Percentiles rank a stretch among this genome's conserved stretches.
Evolutionary conservation across 2,113 vertebrate species (phyloP).

Genomic region (Leucosticte australis): DNA sequence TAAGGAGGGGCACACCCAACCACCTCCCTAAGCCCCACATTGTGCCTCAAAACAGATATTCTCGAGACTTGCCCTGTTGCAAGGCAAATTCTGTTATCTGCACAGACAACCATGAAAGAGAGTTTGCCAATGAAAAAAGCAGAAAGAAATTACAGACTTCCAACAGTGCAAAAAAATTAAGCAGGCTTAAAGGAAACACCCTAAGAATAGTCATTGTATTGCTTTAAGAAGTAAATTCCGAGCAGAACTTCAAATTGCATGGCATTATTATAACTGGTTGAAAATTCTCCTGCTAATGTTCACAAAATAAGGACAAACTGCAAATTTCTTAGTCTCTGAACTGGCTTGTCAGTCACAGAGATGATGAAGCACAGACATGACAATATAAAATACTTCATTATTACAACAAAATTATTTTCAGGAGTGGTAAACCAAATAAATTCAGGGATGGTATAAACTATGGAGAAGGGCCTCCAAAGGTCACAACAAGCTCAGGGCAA

Average conservation of each 20-base stretch:
- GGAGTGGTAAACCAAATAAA: neutral
- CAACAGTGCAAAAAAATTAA: neutral
- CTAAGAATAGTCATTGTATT: neutral
- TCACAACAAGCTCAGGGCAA: neutral
- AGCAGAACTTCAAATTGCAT: neutral
- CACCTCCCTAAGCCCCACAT: neutral
- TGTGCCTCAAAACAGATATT: neutral
- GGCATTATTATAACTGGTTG: neutral
- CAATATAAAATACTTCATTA: neutral
- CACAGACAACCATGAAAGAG: neutral
- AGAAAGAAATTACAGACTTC: neutral
- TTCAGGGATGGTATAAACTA: neutral
- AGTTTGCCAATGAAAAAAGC: neutral
- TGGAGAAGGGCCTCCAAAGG: neutral
- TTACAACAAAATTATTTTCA: neutral
- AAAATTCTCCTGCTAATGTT: neutral
- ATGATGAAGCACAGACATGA: neutral
- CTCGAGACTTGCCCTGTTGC: fast-evolving
- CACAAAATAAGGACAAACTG: neutral
- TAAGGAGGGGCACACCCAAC: neutral
- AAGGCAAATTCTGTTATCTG: neutral
- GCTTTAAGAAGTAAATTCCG: neutral
- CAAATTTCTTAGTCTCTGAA: neutral
- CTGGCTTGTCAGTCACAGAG: neutral
- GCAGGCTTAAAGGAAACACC: neutral